Conservation (phyloP, 2,113 vertebrate genomes). For the Gymnobelideus leadbeateri region DNA sequence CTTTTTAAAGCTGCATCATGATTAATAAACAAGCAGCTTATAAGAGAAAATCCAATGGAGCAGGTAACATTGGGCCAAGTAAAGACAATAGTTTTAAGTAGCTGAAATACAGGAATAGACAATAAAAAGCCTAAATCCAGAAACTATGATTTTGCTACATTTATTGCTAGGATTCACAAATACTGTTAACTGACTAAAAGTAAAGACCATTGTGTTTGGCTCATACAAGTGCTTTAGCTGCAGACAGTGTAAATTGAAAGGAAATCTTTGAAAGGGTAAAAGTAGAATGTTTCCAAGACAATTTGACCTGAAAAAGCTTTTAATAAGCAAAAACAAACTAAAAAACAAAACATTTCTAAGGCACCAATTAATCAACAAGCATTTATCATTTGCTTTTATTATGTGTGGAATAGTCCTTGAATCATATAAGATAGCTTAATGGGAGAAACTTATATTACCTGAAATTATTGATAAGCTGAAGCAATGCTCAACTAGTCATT, state of each 20-base stretch:
- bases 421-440: not conserved
- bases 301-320: not conserved
- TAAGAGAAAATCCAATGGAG: not conserved
- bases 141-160: not conserved
- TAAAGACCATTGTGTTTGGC: not conserved
- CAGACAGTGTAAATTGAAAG: not conserved
- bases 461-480: not conserved
- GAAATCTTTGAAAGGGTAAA: not conserved
- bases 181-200: not conserved
- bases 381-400: not conserved
- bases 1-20: not conserved
- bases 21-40: not conserved
- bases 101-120: not conserved
- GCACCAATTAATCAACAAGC: not conserved
- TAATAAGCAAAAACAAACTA: not conserved
- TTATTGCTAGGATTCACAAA: not conserved
- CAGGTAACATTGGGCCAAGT: not conserved
- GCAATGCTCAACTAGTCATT: not conserved
- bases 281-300: not conserved
- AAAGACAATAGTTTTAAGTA: not conserved
- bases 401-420: not conserved
- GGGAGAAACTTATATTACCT: not conserved
- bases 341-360: not conserved
- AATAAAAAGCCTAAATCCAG: not conserved
- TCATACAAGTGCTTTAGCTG: not conserved